phyloP scores from a whole-genome alignment of 2,888 invertebrate species.

The Cancer borealis region DNA sequence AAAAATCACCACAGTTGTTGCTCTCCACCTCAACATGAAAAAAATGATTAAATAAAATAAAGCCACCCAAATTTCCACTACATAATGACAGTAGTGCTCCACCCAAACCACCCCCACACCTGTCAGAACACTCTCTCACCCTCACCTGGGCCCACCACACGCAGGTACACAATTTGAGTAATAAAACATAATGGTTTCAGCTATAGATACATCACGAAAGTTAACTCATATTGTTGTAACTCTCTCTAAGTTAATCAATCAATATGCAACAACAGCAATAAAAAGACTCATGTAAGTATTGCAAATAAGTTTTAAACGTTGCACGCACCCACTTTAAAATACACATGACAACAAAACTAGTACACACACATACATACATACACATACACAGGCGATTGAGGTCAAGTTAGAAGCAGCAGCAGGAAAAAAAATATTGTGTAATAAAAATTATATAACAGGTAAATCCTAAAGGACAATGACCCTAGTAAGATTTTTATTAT shows the following conservation, averaged over 20 bases:
- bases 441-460: background rate
- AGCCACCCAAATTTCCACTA: too few species aligned
- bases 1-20: too few species aligned
- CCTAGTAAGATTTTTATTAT: background rate
- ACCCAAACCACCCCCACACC: background rate
- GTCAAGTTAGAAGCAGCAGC: background rate
- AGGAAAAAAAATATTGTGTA: background rate
- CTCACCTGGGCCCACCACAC: background rate
- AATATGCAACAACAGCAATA: background rate
- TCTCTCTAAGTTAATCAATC: background rate
- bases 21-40: too few species aligned
- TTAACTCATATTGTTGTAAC: background rate
- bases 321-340: background rate
- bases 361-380: background rate
- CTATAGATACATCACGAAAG: background rate
- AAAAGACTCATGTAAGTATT: background rate
- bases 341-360: slow-evolving; percentile 12
- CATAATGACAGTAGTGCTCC: too few species aligned
- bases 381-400: background rate
- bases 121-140: slow-evolving; percentile 8
- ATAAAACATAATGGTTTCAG: background rate
- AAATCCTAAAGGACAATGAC: background rate
- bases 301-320: background rate
- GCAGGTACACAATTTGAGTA: background rate
- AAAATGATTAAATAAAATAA: too few species aligned